Base-by-base conservation (phyloP, 1,140 invertebrate species). In the Drosophila bipectinata region DNA sequence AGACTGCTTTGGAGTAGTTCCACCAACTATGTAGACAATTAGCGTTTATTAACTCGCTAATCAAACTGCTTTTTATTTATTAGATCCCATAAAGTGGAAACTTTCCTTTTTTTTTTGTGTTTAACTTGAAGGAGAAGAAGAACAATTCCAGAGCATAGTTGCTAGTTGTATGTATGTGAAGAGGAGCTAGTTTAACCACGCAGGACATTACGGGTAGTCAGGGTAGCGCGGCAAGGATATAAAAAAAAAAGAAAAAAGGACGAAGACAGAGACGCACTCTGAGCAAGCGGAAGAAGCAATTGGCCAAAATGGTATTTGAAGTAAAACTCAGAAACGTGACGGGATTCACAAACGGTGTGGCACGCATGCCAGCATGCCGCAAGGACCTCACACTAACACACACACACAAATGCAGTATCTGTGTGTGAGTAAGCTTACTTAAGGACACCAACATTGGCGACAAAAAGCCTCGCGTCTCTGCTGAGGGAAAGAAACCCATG, bases 311-410 rank as follows among this genome's bases (percentile, higher is more conserved):
- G 82, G 71, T 68, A 73, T 87, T 87, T 79, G 60, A 75, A 79
- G 78, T 82, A 76, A 85, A 82, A 79, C 55, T 83, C 82, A 72
- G 62, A 68, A 82, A 87, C 82, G 82, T 87, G 82, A 87, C 78
- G 67, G 76, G 78, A 69, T 79, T 87, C 59, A 37, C 66, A 82
- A 75, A 61, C 48, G 28, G 21, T 47, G 66, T 49, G 59, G 39
- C 72, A 85, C 81, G 77, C 80, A 84, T 79, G 69, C 49, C 67
- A 15, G 34, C 28, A 37, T 32, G 52, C 59, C 58, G 28, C 58
- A 63, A 45, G 48, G 56, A 30, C 54, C 51, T 12, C 32, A 10
- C 10, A n/a, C 56, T 34, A 6, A 21, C 34, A 60, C 51, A 21
- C 34, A 60, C 51, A 30, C 56, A 14, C 26, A 41, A 15, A 28